Evolutionary conservation across 2,797 vertebrate genomes (phyloP).

Genomic region (Vultur gryphus): DNA sequence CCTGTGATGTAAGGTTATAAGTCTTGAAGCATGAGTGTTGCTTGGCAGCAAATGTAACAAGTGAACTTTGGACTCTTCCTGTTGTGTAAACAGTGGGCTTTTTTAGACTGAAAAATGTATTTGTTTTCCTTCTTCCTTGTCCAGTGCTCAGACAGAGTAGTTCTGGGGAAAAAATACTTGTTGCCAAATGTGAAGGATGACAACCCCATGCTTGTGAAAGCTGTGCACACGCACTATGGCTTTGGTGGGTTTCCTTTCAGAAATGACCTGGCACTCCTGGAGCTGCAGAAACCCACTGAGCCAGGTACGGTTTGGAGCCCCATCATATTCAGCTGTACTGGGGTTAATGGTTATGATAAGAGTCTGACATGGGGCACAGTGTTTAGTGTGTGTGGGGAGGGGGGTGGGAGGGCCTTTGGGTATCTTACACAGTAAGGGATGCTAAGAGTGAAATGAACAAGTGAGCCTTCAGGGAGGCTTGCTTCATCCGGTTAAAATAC

Average conservation of each 20-base stretch:
- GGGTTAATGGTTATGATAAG: background rate
- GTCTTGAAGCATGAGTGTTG: background rate
- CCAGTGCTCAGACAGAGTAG: background rate
- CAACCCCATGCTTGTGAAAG: background rate
- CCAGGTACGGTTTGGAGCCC: background rate
- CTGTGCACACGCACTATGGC: background rate
- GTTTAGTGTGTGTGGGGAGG: background rate
- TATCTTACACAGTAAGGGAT: background rate
- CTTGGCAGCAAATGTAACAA: background rate
- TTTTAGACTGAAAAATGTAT: background rate
- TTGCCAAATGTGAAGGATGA: background rate
- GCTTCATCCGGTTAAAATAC: background rate
- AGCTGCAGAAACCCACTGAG: background rate
- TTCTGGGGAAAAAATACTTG: background rate
- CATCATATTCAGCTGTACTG: background rate
- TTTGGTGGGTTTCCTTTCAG: background rate
- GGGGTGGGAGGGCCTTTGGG: background rate
- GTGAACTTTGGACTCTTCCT: background rate
- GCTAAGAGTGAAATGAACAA: background rate
- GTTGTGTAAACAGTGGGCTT: background rate
- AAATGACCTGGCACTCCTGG: background rate
- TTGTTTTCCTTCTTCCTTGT: background rate
- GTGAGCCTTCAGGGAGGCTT: background rate
- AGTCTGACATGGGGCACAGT: background rate
- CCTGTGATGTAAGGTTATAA: background rate